phyloP scores from a whole-genome alignment of 2,888 invertebrate species.

The Brenthis hecate region DNA sequence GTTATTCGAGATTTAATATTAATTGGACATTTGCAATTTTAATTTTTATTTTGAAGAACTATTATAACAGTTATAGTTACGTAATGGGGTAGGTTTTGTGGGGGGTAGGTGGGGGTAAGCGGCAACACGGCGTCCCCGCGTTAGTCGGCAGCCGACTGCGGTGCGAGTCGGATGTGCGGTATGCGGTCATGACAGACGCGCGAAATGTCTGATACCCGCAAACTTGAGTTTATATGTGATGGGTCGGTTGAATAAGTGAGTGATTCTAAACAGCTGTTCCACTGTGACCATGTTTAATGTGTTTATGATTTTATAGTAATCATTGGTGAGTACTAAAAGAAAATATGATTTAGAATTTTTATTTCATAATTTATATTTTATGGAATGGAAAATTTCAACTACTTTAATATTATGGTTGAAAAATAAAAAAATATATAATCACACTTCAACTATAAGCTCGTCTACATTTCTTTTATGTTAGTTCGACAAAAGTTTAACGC shows the following conservation, averaged over 20 bases:
- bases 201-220: conserved; percentile 60
- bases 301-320: conserved; percentile 77
- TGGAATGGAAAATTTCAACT: background rate
- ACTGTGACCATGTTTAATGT: conserved; percentile 64
- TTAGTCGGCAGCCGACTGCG: conserved; percentile 69
- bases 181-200: conserved; percentile 58
- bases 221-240: conserved; percentile 49
- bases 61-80: conserved; percentile 43
- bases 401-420: background rate
- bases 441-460: background rate
- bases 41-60: conserved; percentile 25
- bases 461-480: conserved; percentile 19
- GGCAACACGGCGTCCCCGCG: conserved; percentile 55
- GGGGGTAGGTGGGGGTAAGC: conserved; percentile 38
- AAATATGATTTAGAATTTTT: background rate
- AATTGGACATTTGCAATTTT: conserved; percentile 2
- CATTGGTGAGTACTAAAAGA: conserved; percentile 66
- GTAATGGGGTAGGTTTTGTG: conserved; percentile 45
- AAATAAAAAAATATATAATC: background rate
- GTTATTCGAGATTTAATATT: background rate
- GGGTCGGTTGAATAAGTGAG: conserved; percentile 64
- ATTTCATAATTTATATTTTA: background rate
- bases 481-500: conserved; percentile 22
- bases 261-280: conserved; percentile 43
- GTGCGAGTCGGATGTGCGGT: conserved; percentile 59